These are phyloP conservation scores for Cherax destructor DNA, from an alignment of 1,140 invertebrate genomes.

Conservation along the genomic window DNA sequence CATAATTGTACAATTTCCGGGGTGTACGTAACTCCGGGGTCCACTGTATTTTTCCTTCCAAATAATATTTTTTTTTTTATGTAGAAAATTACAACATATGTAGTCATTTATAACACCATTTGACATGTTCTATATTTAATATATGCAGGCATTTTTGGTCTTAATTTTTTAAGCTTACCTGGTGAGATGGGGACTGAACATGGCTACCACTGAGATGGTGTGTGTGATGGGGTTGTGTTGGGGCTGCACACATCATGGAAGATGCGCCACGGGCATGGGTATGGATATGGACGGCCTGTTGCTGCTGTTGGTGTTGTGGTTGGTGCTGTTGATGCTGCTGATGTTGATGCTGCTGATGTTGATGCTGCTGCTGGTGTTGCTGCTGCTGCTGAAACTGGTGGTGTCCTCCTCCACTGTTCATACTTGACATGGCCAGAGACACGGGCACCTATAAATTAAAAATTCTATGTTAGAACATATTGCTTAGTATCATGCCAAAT, in stretches of 20 bases:
- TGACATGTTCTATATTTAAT: no score
- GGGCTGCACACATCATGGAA: constrained; percentile 64
- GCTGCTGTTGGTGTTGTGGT: constrained; percentile 52
- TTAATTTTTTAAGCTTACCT: constrained; percentile 22
- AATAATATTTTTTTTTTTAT: no score
- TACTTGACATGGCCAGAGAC: constrained; percentile 67
- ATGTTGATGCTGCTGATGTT: constrained; percentile 37
- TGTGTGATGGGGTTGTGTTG: constrained; percentile 61
- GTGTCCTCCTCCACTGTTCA: constrained; percentile 65
- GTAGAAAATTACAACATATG: no score
- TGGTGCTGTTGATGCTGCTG: constrained; percentile 43
- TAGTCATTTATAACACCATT: no score
- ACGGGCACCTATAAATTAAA: constrained; percentile 55
- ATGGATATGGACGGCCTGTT: constrained; percentile 67
- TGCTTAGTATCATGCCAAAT: background rate
- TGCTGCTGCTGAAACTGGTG: constrained; percentile 64
- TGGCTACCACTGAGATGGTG: constrained; percentile 54
- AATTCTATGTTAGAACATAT: background rate
- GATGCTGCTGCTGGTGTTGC: constrained; percentile 52
- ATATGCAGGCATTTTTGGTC: no score
- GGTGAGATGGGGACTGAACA: constrained; percentile 55
- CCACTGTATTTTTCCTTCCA: no score
- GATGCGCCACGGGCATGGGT: constrained; percentile 62
- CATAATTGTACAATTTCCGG: no score
- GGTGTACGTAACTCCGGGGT: no score